A percentile compares a stretch with the other conserved stretches of the same genome.
Evolutionary conservation across 2,797 vertebrate genomes (phyloP).

Genomic region (Schizopygopsis malacanthus): DNA sequence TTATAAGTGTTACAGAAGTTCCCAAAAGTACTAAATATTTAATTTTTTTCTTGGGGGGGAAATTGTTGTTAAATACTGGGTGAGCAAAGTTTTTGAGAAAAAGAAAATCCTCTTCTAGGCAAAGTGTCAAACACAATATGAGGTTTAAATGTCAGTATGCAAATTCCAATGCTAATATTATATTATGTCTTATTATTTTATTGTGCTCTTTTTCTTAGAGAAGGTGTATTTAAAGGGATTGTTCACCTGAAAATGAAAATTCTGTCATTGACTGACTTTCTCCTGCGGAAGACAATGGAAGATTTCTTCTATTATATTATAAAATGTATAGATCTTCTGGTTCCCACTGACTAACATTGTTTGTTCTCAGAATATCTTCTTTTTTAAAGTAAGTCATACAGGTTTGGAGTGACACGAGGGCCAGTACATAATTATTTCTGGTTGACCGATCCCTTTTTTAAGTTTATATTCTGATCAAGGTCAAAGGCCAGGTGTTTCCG

Average conservation of each 20-base stretch:
- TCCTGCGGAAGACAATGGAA: background rate
- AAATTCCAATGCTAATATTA: background rate
- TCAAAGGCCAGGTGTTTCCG: background rate
- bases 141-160: slow-evolving; percentile 8
- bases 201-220: background rate
- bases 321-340: too few relatives aligned
- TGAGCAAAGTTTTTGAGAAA: too few relatives aligned
- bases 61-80: too few relatives aligned
- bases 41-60: too few relatives aligned
- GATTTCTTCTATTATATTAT: too few relatives aligned
- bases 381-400: background rate
- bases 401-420: background rate
- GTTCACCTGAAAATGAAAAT: background rate
- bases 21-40: too few relatives aligned
- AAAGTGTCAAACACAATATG: background rate
- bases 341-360: background rate
- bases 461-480: background rate
- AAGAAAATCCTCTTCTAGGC: too few relatives aligned
- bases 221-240: background rate
- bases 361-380: background rate
- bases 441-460: background rate
- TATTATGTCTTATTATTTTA: background rate
- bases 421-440: background rate
- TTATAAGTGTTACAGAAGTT: too few relatives aligned
- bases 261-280: background rate